Evolutionary conservation across 2,888 invertebrate genomes (phyloP).

Genomic region (Petrolisthes manimaculis): DNA sequence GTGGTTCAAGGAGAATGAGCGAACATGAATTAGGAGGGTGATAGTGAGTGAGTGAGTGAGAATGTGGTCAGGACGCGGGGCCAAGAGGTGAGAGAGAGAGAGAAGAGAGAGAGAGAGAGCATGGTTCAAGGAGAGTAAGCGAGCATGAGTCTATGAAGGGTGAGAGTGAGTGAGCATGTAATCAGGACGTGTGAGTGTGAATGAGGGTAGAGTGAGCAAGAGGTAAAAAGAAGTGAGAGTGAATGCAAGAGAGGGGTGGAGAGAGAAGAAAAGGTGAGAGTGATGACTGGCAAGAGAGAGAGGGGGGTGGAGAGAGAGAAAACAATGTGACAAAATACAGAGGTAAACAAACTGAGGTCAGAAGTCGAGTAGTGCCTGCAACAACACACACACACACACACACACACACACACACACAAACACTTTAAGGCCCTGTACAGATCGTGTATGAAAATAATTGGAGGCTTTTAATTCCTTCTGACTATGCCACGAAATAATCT

Average conservation of each 20-base stretch:
- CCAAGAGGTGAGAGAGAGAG: neutral
- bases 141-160: neutral
- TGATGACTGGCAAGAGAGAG: neutral
- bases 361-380: too few species aligned
- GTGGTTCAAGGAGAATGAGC: neutral
- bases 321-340: too few species aligned
- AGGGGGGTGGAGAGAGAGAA: conserved; percentile 1
- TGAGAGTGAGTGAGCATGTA: neutral
- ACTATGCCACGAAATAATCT: too few species aligned
- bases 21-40: neutral
- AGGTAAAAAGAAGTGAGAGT: neutral
- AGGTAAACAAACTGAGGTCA: too few species aligned
- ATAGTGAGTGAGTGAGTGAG: neutral
- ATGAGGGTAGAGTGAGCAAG: neutral
- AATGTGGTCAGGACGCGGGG: neutral
- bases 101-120: neutral
- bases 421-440: too few species aligned
- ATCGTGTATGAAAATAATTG: too few species aligned
- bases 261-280: neutral
- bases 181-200: neutral
- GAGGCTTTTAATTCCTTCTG: too few species aligned
- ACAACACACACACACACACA: too few species aligned
- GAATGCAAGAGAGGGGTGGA: neutral
- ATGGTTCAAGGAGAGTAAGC: conserved; percentile 4
- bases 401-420: too few species aligned